Base-by-base conservation (phyloP, 2,113 vertebrate genomes). In the Megatriorchis doriae region DNA sequence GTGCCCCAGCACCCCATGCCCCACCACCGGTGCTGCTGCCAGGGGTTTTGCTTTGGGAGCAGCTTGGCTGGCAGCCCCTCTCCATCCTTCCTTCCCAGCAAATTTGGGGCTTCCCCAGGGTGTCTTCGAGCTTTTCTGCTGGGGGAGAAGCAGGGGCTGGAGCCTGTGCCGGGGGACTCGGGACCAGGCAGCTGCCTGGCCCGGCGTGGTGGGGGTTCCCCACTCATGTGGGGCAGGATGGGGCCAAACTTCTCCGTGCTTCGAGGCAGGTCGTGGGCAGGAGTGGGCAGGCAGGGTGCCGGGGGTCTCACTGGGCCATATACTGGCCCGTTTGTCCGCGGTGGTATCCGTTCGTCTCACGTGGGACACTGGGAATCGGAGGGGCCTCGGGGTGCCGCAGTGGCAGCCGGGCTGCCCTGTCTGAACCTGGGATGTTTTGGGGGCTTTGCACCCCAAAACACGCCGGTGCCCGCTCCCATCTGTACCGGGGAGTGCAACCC, bases 401-500 rank as follows among this genome's bases (percentile, higher is more conserved):
- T 0, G 14, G 70, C 14, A 11, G 18, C 66, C 0, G 0, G 27
- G 12, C 65, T 68, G 42, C 32, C 40, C 32, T 43, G 38, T 13
- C 71, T 1, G 0, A 67, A 13, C 16, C 31, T 25, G 52, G 53
- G 15, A 5, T 3, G 40, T 10, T 42, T 4, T 0, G 1, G 17
- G 47, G 32, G 14, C 22, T 91, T 67, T 50, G 68, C 53, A 19
- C 21, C 50, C 67, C 40, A 9, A 61, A 73, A 59, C 22, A 7
- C 0, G 0, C 2, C 3, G 11, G 43, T 13, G 13, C 16, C 47
- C 0, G 0, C 38, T 82, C 17, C 20, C 6, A 10, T 53, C 26
- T 0, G 0, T 9, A 1, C 2, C 0, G 0, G 26, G 50, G 42
- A 11, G n/a, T 0, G 4, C 58, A 40, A 56, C 63, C 15, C 16